These are phyloP conservation scores for Spodoptera picta DNA, from an alignment of 2,888 invertebrate species.

Conservation along the genomic window DNA sequence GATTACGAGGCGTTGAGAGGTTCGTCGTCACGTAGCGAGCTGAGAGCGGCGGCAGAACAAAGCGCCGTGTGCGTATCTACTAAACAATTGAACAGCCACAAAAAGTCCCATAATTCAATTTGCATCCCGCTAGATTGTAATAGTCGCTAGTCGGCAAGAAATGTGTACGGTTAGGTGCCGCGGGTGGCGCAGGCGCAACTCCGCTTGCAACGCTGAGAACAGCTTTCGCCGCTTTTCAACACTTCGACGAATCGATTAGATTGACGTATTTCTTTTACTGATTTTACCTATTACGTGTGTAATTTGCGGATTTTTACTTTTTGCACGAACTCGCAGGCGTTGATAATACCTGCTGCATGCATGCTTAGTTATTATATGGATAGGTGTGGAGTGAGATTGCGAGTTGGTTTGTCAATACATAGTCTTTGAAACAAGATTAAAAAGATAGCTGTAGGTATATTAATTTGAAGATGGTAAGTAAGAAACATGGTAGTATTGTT, in stretches of 20 bases:
- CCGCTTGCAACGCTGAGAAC: slow-evolving; percentile 77
- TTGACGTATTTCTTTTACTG: slow-evolving; percentile 74
- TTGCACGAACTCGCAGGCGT: slow-evolving; percentile 21
- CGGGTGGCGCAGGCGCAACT: slow-evolving; percentile 75
- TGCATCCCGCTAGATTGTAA: slow-evolving; percentile 87
- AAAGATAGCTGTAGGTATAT: not conserved
- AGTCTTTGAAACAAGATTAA: slow-evolving; percentile 3
- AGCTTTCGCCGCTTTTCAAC: slow-evolving; percentile 86
- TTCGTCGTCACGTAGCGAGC: slow-evolving; percentile 83
- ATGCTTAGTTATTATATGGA: slow-evolving; percentile 22
- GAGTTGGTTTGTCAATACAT: not conserved
- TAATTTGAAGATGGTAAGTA: too few species aligned
- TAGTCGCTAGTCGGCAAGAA: slow-evolving; percentile 77
- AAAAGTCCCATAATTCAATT: slow-evolving; percentile 89
- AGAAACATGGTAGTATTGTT: too few species aligned
- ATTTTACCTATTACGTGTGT: slow-evolving; percentile 68
- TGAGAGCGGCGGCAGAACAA: slow-evolving; percentile 84
- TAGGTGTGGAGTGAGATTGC: slow-evolving; percentile 25
- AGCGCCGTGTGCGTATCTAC: slow-evolving; percentile 69
- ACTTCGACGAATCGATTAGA: slow-evolving; percentile 86
- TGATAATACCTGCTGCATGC: slow-evolving; percentile 1
- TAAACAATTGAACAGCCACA: slow-evolving; percentile 85
- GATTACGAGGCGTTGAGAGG: slow-evolving; percentile 83
- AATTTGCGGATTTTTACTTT: slow-evolving; percentile 54
- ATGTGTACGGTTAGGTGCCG: slow-evolving; percentile 78